Base-by-base conservation (phyloP, 2,113 vertebrate genomes). In the Podarcis raffonei region DNA sequence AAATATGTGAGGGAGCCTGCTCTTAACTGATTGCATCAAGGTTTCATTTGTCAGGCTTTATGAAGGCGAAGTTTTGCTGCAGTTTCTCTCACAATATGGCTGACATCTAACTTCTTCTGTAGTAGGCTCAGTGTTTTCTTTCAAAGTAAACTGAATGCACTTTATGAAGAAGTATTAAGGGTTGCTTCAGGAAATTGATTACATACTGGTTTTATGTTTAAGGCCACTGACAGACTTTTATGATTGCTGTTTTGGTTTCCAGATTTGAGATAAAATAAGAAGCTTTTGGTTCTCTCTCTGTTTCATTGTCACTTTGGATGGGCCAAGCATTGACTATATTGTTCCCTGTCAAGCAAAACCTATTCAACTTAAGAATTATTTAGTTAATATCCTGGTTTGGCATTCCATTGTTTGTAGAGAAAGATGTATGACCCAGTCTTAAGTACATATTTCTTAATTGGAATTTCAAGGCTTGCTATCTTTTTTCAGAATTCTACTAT, bases 31-130 rank as follows among this genome's bases (percentile, higher is more conserved):
- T 39, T 83, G 87, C 0, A 22, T 91, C 79, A 75, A 92, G 88
- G 79, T 85, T 89, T 88, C n/a, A 7, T 90, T 76, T 81, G 6
- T 89, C 86, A 88, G 85, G 27, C 90, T 92, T 83, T 85, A 89
- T 91, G 74, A 91, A 89, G 65, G 48, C 59, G 71, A 90, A 85
- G 65, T 87, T 91, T 83, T 78, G 85, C 88, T 94, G 92, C 94
- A 92, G 90, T 92, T 95, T 90, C 91, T 95, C 93, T 92, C 90
- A 91, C 93, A 94, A 88, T 87, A 92, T 95, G 94, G 94, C 94
- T 89, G 93, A 88, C 89, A 5, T 66, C 92, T 90, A 93, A 90
- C 92, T 87, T 91, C 79, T 86, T 83, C 89, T 89, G 2, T 35
- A 86, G 83, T 83, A 72, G 76, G 25, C 80, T 91, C 89, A 92